These are phyloP conservation scores for Dolichomitus sp. DNA, from an alignment of 2,888 invertebrate species.

Conservation along the genomic window DNA sequence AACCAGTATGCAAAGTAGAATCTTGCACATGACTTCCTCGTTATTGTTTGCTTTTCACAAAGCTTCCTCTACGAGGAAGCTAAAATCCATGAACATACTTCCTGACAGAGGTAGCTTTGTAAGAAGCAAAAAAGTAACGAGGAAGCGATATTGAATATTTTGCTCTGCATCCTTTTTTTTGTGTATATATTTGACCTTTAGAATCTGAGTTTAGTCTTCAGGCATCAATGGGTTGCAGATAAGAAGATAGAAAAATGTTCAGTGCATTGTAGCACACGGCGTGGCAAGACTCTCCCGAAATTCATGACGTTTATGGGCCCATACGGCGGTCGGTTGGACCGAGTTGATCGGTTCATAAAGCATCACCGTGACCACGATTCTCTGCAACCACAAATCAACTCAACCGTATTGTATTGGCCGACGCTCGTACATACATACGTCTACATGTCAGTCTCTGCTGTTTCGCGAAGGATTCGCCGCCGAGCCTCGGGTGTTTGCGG, in stretches of 20 bases:
- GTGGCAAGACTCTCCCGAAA: slow-evolving; percentile 71
- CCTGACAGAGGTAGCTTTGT: no score
- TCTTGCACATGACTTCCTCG: no score
- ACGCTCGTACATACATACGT: neutral
- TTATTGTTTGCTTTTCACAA: no score
- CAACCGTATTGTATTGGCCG: slow-evolving; percentile 68
- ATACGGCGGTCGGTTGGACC: slow-evolving; percentile 71
- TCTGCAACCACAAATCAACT: slow-evolving; percentile 80
- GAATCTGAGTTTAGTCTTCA: neutral
- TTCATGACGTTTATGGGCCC: slow-evolving; percentile 80
- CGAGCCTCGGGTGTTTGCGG: slow-evolving; percentile 5
- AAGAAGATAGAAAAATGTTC: neutral
- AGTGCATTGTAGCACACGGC: neutral
- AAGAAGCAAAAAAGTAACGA: no score
- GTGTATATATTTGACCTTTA: neutral
- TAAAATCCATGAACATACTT: no score
- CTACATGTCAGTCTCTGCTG: slow-evolving; percentile 22
- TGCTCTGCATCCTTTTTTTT: neutral
- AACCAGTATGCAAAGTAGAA: no score
- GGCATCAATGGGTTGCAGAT: neutral
- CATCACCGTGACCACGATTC: slow-evolving; percentile 74
- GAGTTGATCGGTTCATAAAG: slow-evolving; percentile 81
- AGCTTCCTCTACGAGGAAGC: no score
- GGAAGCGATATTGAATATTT: neutral
- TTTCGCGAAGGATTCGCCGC: slow-evolving; percentile 10